Evolutionary conservation across 30 jellyfish, hydroid and myxozoan genomes (phyloP).

Genomic region (Cassiopea andromeda): DNA sequence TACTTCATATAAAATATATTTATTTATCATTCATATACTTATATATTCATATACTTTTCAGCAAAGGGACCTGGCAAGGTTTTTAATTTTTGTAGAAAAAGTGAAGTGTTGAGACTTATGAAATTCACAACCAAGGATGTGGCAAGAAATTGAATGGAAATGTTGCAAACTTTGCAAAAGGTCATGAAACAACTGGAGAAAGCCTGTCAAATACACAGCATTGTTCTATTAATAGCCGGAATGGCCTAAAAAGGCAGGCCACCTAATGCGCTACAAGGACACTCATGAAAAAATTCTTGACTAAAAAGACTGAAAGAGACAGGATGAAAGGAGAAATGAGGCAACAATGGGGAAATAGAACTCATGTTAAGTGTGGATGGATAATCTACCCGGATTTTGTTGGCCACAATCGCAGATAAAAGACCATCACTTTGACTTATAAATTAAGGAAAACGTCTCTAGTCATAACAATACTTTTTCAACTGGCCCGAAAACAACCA

Average conservation of each 20-base stretch:
- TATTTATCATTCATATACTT: too few species aligned
- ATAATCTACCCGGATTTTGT: slow-evolving; percentile 26
- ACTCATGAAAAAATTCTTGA: not conserved
- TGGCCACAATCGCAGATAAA: slow-evolving; percentile 43
- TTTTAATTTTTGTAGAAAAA: too few species aligned
- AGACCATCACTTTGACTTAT: slow-evolving; percentile 27
- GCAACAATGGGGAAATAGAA: not conserved
- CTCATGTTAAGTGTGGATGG: slow-evolving; percentile 5
- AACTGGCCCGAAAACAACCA: slow-evolving; percentile 59
- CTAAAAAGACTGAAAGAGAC: slow-evolving; percentile 8
- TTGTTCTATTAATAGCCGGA: not conserved
- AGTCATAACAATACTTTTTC: slow-evolving; percentile 42
- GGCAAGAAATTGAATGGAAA: too few species aligned
- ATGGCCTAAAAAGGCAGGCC: slow-evolving; percentile 3
- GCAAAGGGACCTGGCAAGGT: too few species aligned
- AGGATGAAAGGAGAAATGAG: slow-evolving; percentile 8
- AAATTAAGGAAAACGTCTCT: slow-evolving; percentile 30
- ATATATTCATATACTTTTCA: too few species aligned
- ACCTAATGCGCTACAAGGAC: slow-evolving; percentile 22
- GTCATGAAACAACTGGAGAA: too few species aligned
- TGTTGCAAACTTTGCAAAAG: too few species aligned
- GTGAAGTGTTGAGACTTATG: too few species aligned
- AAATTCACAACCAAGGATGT: too few species aligned
- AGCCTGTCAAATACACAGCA: not conserved
- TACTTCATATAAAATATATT: too few species aligned